Evolutionary conservation across 2,797 vertebrate species (phyloP), one percentile per base, ranked within the genome.

Genomic region (Chrysocyon brachyurus): DNA sequence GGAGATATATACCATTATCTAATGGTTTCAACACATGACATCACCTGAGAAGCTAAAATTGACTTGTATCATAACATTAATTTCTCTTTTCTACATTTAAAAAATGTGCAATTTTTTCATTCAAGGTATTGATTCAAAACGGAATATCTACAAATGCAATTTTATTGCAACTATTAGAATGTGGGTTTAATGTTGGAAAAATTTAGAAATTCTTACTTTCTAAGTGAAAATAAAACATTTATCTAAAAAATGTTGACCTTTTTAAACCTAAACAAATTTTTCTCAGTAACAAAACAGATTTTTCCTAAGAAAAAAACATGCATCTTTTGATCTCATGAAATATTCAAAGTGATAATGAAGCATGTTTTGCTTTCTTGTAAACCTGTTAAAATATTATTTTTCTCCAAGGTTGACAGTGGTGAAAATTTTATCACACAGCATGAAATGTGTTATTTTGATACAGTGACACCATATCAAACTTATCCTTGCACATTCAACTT

Each of bases 311-410:
- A 75, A 84, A 89, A 87, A 82, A 52, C 16, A 88, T 86, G 36
- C 21, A 96, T 96, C 63, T 93, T 96, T 97, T 97, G 97, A 98
- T 97, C 97, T 97, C 95, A 97, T 98, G 97, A 98, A 97, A 98
- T 97, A 98, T 97, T 98, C 97, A 96, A 72, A 94, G 96, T 0
- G 92, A 97, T 98, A 98, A 97, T 96, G 94, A 98, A 97, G 73
- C 90, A 94, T 97, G 92, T 96, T 97, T 97, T 97, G 82, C 96
- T 86, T 96, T 96, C 97, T 96, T 96, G 73, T 96, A 98, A 98
- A 98, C 90, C 59, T 97, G 97, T 96, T 97, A 98, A 97, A 95
- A 96, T 96, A 97, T 97, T 97, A 98, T 97, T 97, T 98, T 96
- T 97, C 88, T 88, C 88, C 87, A 66, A 96, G 64, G 96, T 94